Conservation (phyloP, 2,113 vertebrate genomes). For the Edolisoma coerulescens region DNA sequence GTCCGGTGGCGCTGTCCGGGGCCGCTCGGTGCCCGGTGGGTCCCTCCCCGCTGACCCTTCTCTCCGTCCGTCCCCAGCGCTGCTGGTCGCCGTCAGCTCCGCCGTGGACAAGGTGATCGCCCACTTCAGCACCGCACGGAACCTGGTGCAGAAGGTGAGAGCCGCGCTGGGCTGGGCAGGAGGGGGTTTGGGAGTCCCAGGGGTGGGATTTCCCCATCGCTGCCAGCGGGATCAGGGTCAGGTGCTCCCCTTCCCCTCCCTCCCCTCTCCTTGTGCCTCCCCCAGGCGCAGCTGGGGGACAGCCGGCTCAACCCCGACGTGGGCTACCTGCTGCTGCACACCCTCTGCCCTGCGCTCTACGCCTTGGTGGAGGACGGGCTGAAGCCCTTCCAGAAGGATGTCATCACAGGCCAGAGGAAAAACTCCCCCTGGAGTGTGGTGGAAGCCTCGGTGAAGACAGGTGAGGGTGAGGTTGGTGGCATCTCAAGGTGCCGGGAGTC, state of each 20-base stretch:
- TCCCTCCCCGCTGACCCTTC: neutral
- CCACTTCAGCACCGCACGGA: slow-evolving; percentile 87
- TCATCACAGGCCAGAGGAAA: slow-evolving; percentile 88
- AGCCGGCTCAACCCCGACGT: slow-evolving; percentile 89
- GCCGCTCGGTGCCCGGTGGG: neutral
- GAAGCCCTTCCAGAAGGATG: slow-evolving; percentile 92
- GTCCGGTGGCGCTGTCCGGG: neutral
- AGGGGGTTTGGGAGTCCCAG: neutral
- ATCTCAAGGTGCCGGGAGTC: neutral
- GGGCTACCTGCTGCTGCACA: slow-evolving; percentile 88
- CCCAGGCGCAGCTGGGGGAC: slow-evolving; percentile 91
- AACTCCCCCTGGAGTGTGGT: slow-evolving; percentile 91
- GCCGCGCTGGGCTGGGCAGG: neutral
- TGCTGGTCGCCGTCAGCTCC: slow-evolving; percentile 82
- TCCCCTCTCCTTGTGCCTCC: neutral
- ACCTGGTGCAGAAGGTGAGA: slow-evolving; percentile 91
- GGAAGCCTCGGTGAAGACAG: slow-evolving; percentile 86
- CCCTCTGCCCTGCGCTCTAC: slow-evolving; percentile 87
- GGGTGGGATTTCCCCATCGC: neutral
- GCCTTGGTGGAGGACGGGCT: slow-evolving; percentile 86
- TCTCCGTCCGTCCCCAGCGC: slow-evolving; percentile 61
- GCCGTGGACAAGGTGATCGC: slow-evolving; percentile 90
- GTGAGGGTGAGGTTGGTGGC: slow-evolving; percentile 2
- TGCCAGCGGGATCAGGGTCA: neutral
- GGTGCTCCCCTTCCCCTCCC: neutral